Conservation (phyloP, 2,113 vertebrate genomes). For the Marmota flaviventris region DNA sequence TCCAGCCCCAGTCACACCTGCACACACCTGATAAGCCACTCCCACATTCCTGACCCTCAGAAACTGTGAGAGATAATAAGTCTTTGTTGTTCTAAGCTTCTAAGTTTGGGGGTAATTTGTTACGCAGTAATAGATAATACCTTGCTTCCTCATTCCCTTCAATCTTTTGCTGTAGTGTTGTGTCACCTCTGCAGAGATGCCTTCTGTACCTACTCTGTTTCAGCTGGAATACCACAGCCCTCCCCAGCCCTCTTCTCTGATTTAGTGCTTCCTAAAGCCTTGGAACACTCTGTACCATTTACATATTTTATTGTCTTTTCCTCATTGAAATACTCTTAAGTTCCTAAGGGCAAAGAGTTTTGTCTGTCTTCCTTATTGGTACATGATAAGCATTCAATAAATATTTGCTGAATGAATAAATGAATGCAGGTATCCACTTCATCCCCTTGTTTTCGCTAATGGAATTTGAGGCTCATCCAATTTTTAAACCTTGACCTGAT, state of each 20-base stretch:
- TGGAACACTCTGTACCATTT: background rate
- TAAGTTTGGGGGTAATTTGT: background rate
- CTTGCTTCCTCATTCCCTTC: slow-evolving; percentile 47
- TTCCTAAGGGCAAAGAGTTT: background rate
- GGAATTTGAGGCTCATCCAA: background rate
- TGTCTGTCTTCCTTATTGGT: background rate
- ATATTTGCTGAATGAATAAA: background rate
- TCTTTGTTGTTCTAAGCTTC: background rate
- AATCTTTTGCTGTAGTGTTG: background rate
- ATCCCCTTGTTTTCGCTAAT: background rate
- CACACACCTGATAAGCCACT: background rate
- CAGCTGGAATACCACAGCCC: background rate
- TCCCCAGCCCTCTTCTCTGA: background rate
- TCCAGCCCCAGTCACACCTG: background rate
- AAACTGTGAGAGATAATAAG: background rate
- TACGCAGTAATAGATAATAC: background rate
- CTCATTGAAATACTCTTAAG: background rate
- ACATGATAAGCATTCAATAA: background rate
- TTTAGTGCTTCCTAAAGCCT: background rate
- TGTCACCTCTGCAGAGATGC: background rate
- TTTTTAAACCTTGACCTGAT: background rate
- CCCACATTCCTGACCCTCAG: background rate
- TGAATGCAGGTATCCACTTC: background rate
- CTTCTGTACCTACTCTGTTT: background rate
- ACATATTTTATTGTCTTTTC: background rate